Evolutionary conservation across 23 tunicate genomes (phyloP).

Genomic region (Ascidia mentula): DNA sequence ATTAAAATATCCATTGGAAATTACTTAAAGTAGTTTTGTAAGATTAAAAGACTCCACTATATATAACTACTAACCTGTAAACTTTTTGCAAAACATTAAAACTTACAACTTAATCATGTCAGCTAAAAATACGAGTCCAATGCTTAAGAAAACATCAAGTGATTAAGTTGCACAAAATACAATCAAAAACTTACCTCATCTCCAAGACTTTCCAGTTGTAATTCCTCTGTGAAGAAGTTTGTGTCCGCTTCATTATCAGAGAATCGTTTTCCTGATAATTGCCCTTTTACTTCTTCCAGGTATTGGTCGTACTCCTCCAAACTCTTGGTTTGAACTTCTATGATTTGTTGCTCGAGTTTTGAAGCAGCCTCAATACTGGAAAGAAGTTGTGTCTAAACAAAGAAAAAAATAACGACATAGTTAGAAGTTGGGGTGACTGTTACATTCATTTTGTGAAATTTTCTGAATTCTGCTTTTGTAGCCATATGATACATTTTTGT

Average conservation of each 20-base stretch:
- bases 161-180: too few relatives aligned
- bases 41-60: not conserved
- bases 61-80: not conserved
- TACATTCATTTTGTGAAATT: not conserved
- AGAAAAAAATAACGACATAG: too few relatives aligned
- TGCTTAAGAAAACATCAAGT: too few relatives aligned
- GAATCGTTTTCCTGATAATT: constrained; percentile 33
- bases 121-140: too few relatives aligned
- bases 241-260: constrained; percentile 54
- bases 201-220: constrained; percentile 63
- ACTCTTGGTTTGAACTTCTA: constrained; percentile 70
- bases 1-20: too few relatives aligned
- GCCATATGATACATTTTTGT: not conserved
- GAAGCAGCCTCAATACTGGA: constrained; percentile 85
- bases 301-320: constrained; percentile 83
- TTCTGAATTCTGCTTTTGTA: not conserved
- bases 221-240: constrained; percentile 66
- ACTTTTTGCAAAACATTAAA: not conserved
- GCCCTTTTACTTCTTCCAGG: constrained; percentile 74
- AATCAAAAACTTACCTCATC: constrained; percentile 68
- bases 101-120: too few relatives aligned
- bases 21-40: too few relatives aligned
- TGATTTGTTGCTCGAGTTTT: constrained; percentile 85
- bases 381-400: constrained; percentile 72
- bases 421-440: too few relatives aligned